These are phyloP conservation scores for Ylistrum balloti DNA, from an alignment of 1,140 invertebrate genomes.

Conservation along the genomic window DNA sequence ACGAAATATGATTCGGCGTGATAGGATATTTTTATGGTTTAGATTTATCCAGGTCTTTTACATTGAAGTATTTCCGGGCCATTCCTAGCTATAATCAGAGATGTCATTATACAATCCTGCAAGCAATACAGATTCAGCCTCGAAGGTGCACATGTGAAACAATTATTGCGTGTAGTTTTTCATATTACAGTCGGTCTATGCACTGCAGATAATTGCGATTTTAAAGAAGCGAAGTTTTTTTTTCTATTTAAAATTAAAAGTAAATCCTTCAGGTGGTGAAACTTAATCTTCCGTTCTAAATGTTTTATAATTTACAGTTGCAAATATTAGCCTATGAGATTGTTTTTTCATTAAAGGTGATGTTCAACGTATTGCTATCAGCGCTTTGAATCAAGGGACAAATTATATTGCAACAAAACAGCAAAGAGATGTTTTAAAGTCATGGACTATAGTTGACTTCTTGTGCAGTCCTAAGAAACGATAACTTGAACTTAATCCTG, in stretches of 20 bases:
- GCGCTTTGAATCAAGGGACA: too few species aligned
- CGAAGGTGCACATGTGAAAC: background rate
- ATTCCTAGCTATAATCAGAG: background rate
- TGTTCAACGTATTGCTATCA: too few species aligned
- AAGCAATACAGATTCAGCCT: background rate
- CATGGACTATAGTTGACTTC: too few species aligned
- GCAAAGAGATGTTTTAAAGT: too few species aligned
- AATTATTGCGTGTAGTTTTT: background rate
- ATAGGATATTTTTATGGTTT: background rate
- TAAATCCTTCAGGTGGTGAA: background rate
- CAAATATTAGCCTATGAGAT: too few species aligned
- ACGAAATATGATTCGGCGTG: background rate
- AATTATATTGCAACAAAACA: too few species aligned
- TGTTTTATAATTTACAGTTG: too few species aligned
- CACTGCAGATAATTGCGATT: background rate
- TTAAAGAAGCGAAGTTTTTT: background rate
- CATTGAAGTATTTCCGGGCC: background rate
- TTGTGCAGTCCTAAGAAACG: too few species aligned
- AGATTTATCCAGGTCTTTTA: background rate
- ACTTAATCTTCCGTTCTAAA: too few species aligned
- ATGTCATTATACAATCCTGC: background rate
- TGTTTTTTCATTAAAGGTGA: too few species aligned
- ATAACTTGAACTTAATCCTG: too few species aligned
- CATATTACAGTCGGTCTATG: background rate
- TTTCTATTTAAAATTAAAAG: background rate